Evolutionary conservation across 2,113 vertebrate species (phyloP), one percentile per base, ranked within the genome.

Genomic region (Pyrgilauda ruficollis): DNA sequence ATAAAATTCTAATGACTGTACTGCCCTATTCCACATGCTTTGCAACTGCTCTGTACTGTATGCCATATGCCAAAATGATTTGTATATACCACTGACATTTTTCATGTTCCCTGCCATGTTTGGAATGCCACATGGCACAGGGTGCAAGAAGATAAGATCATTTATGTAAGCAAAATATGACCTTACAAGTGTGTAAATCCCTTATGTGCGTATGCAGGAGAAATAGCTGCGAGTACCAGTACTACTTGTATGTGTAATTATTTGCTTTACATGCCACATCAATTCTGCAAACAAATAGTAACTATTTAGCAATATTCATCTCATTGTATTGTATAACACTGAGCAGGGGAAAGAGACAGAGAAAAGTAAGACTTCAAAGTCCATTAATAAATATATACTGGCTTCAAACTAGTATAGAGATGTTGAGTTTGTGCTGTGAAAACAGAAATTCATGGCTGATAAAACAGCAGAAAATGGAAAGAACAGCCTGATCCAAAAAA

Each of bases 191-290:
- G 70, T 93, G 67, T 73, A 95, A 96, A 96, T 82, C 78, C 46
- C 53, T 91, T 37, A 64, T 69, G 76, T 94, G 78, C 46, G 39
- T 85, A 91, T 66, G 89, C 74, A 96, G 92, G 84, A 82, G 66
- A 87, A 96, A 91, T 19, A 94, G 70, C 74, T 90, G 70, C 3
- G 26, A 95, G 87, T 78, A 69, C 26, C 50, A 73, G 78, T 14
- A 85, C 81, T 85, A 49, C 64, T 37, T 87, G 89, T 69, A 85
- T 87, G 70, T 55, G 89, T 67, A 94, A 82, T 82, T 95, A 91
- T 91, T 94, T 95, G 87, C 72, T 93, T 95, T 93, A 89, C 64
- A 81, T 61, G 89, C 33, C 76, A 92, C 91, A 97, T 94, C 89
- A 84, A 56, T 94, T 91, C 87, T 92, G 91, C 91, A 95, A 97